These are phyloP conservation scores for Volucella inflata DNA, from an alignment of 2,888 invertebrate genomes.

Conservation along the genomic window DNA sequence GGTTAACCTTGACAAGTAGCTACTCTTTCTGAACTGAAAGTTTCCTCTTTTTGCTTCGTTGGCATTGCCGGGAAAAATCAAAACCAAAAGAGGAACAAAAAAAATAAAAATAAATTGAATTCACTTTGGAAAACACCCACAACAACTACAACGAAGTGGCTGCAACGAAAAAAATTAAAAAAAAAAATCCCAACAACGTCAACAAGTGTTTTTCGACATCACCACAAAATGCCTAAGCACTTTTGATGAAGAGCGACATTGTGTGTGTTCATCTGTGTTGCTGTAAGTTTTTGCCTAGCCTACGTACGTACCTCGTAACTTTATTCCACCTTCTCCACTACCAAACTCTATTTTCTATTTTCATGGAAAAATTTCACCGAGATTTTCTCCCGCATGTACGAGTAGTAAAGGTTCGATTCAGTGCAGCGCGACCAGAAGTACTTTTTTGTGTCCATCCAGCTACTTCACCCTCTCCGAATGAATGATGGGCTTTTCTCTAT, in stretches of 20 bases:
- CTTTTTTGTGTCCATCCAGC: constrained; percentile 12
- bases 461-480: constrained; percentile 17
- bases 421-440: constrained; percentile 26
- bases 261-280: constrained; percentile 48
- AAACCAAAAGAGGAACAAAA: too few species aligned
- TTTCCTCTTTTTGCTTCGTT: too few species aligned
- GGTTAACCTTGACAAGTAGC: too few species aligned
- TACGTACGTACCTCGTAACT: constrained; percentile 24
- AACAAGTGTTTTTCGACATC: constrained; percentile 58
- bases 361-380: background rate
- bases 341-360: too few species aligned
- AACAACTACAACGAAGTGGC: background rate
- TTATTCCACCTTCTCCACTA: constrained; percentile 5
- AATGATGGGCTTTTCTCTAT: constrained; percentile 52
- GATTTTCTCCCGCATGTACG: background rate
- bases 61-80: too few species aligned
- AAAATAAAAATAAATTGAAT: too few species aligned
- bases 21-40: too few species aligned
- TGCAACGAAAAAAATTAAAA: background rate
- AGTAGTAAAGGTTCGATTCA: background rate
- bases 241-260: constrained; percentile 29
- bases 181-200: constrained; percentile 24
- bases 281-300: constrained; percentile 30
- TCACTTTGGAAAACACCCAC: too few species aligned
- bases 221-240: constrained; percentile 53